Conservation (phyloP, 2,888 invertebrate genomes). For the Caprella mutica region DNA sequence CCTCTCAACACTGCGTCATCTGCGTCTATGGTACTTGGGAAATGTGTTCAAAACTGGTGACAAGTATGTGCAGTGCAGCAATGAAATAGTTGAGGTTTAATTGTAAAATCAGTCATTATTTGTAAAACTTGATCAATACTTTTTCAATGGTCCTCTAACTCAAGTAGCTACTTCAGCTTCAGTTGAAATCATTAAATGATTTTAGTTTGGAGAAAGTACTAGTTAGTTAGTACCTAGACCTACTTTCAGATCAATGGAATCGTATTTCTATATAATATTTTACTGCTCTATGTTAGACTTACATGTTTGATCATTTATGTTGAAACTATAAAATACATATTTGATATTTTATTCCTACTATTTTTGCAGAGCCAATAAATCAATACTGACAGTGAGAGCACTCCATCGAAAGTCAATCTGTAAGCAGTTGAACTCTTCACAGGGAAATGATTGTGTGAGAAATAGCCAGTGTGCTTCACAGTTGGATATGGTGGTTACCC, state of each 20-base stretch:
- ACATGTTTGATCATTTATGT: too few species aligned
- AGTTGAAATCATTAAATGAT: too few species aligned
- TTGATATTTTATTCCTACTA: too few species aligned
- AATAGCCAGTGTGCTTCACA: constrained; percentile 38
- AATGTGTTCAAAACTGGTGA: constrained; percentile 42
- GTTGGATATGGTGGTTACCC: constrained; percentile 47
- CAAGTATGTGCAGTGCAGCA: constrained; percentile 11
- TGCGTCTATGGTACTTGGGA: constrained; percentile 46
- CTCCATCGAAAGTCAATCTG: constrained; percentile 1
- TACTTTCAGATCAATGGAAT: too few species aligned
- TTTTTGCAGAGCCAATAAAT: constrained; percentile 23
- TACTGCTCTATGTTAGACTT: too few species aligned
- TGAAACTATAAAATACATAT: too few species aligned
- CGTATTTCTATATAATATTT: too few species aligned
- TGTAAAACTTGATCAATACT: neutral
- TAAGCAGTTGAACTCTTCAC: neutral
- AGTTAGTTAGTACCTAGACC: too few species aligned
- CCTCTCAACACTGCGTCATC: constrained; percentile 43
- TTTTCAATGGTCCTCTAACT: too few species aligned
- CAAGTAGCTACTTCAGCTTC: too few species aligned
- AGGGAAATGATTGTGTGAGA: neutral
- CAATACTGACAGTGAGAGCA: constrained; percentile 15
- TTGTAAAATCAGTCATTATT: neutral
- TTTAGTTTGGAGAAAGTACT: too few species aligned
- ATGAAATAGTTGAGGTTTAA: too few species aligned